Evolutionary conservation across 2,113 vertebrate genomes (phyloP), one percentile per base, ranked within the genome.

Genomic region (Symphodus melops): DNA sequence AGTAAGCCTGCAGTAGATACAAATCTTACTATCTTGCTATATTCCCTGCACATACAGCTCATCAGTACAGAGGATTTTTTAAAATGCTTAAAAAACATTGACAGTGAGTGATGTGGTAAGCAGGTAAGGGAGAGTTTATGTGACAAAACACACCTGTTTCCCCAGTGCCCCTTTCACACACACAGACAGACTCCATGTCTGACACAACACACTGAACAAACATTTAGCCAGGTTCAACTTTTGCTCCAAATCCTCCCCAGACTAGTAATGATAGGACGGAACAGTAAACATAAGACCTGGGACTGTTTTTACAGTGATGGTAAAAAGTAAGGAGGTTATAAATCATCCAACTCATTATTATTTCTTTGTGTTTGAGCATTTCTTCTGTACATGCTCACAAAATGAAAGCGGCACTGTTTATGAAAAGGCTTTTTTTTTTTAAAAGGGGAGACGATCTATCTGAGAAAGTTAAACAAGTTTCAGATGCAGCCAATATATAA

Each of bases 211-310:
- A 37, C 57, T 56, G 54, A 82, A 13, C 55, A 76, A 79, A 79
- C 48, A 76, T 79, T 79, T 16, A 52, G 67, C 62, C 68, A 68
- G 57, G 37, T 28, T 41, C 39, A 41, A 37, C 23, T 14, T 66
- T 5, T 39, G 19, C 39, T 10, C 36, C 0, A 2, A 10, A 3
- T 21, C 2, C 16, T 25, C 17, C 20, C 7, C n/a, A 56, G n/a
- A 33, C 28, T 33, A 6, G 5, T 33, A 33, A 0, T n/a, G 21
- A 46, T 33, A 9, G 46, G 62, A 52, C 7, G 61, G 7, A 21
- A 28, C 59, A 39, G 23, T 67, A 51, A 9, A 51, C 53, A 33
- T 39, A 42, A 46, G 49, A 44, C 25, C 4, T 63, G 25, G 25
- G 19, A 58, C 28, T 33, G 28, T 33, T 33, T 33, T 25, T 28